These are phyloP conservation scores for Trachelus iudaicus DNA, from an alignment of 2,888 invertebrate genomes.

Conservation along the genomic window DNA sequence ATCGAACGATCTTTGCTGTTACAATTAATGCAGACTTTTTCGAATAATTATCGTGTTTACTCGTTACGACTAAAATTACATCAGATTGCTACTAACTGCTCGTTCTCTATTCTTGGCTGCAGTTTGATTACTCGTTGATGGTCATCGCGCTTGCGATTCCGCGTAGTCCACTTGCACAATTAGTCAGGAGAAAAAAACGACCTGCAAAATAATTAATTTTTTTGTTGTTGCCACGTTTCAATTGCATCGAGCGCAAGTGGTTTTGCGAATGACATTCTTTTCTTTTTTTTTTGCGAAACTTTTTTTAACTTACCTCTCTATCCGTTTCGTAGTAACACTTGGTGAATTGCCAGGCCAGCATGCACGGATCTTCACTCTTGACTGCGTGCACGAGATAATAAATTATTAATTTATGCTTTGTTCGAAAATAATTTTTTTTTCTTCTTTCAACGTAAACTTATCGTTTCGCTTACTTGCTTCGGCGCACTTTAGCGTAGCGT, in stretches of 20 bases:
- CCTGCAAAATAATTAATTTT: background rate
- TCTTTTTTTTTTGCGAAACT: background rate
- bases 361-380: constrained; percentile 36
- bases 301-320: constrained; percentile 21
- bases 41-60: background rate
- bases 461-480: constrained; percentile 22
- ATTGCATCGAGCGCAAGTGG: too few relatives aligned
- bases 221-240: too few relatives aligned
- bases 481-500: constrained; percentile 28
- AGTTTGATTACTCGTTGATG: background rate
- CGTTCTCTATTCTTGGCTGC: background rate
- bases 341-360: constrained; percentile 35
- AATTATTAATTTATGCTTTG: background rate
- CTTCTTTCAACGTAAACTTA: too few relatives aligned
- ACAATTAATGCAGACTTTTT: background rate
- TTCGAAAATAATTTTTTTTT: background rate
- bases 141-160: background rate
- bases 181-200: background rate
- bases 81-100: background rate
- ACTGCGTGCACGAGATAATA: constrained; percentile 18
- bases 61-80: background rate
- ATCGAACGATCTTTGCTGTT: background rate
- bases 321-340: constrained; percentile 42
- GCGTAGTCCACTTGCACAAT: background rate
- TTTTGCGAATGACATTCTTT: background rate